Base-by-base conservation (phyloP, 2,113 vertebrate species). In the Hyperoodon ampullatus region DNA sequence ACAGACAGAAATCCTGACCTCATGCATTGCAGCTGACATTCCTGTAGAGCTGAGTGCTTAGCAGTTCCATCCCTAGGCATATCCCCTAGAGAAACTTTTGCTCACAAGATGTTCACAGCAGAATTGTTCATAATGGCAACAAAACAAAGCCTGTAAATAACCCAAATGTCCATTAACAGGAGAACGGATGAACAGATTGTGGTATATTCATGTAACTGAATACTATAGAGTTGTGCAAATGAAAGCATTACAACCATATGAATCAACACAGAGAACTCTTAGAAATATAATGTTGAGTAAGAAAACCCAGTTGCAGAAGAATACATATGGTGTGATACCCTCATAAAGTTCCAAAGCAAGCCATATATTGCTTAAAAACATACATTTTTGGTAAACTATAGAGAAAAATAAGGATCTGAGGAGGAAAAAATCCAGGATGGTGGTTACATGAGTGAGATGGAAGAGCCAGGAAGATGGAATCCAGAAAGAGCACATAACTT, bases 81-180 rank as follows among this genome's bases (percentile, higher is more conserved):
- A 80, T 42, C 85, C 47, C 39, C 89, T 74, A 81, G 81, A 96
- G 87, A 92, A 87, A 77, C 26, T 88, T 70, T 75, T 96, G 74
- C 24, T 95, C 26, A n/a, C 42, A 66, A 82, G 55, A 91, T 65
- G 35, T 68, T 74, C 68, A 33, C 5, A 42, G 68, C 33, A 90
- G 26, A 66, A 61, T 6, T 66, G 47, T 74, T 95, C 18, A 19
- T 66, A 84, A 50, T 55, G 65, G 33, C 58, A 65, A 84, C 50
- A 85, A 81, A 86, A 85, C 63, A 96, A 81, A 87, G 33, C 42
- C 80, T 63, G 5, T 78, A 82, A 90, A 81, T 93, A 95, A 94
- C 26, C 60, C 39, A 11, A 70, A 82, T 47, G n/a, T 35, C 42
- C 44, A 33, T 53, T 86, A 92, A 66, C 13, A 86, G 23, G 87